Conservation (phyloP, 2,888 invertebrate species). For the Limnephilus auricula region DNA sequence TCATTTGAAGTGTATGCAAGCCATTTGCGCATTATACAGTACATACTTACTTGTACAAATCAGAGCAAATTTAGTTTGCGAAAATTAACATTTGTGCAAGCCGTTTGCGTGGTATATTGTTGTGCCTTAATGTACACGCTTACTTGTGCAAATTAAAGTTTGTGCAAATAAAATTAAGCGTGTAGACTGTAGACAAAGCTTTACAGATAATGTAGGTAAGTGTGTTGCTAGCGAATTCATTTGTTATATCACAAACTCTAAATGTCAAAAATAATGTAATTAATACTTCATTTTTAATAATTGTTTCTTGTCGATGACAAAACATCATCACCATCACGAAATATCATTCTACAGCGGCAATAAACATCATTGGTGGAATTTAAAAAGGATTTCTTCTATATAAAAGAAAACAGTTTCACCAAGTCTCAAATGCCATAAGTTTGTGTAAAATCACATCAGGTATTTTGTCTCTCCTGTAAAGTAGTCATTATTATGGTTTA, state of each 20-base stretch:
- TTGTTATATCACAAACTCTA: not conserved
- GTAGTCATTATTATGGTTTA: not conserved
- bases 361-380: not conserved
- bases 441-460: not conserved
- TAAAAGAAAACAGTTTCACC: not conserved
- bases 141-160: no score
- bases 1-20: no score
- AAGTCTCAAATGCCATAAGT: not conserved
- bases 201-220: not conserved
- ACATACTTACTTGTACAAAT: no score
- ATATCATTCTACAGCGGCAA: not conserved
- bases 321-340: not conserved
- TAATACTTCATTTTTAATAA: not conserved
- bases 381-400: not conserved
- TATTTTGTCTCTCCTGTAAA: not conserved
- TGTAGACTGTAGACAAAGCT: no score
- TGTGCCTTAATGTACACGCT: no score
- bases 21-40: no score
- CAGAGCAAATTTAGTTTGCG: no score
- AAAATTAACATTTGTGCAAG: no score
- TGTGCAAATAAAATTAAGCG: no score
- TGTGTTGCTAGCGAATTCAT: not conserved
- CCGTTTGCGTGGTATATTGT: no score
- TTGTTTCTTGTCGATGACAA: not conserved
- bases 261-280: not conserved